These are phyloP conservation scores for Drosophila biarmipes DNA, from an alignment of 1,140 invertebrate species.

Conservation along the genomic window DNA sequence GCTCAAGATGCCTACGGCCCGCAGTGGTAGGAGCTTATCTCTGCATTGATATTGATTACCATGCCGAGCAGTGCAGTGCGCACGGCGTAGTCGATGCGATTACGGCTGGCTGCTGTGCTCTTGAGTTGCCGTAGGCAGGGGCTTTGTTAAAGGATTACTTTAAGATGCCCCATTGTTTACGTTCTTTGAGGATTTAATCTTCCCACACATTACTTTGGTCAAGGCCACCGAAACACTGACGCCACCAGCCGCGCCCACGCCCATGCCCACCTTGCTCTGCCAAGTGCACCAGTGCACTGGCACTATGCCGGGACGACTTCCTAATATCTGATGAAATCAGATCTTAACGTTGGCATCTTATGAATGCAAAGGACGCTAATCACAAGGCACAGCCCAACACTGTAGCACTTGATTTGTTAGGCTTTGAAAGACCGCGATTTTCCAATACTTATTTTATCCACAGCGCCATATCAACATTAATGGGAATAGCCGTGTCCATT, in stretches of 20 bases:
- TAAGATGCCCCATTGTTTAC: conserved; percentile 45
- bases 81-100: conserved; percentile 42
- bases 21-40: conserved; percentile 25
- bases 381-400: background rate
- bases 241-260: background rate
- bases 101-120: conserved; percentile 26
- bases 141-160: conserved; percentile 43
- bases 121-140: conserved; percentile 35
- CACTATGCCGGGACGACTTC: background rate
- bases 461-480: too few species aligned
- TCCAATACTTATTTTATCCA: too few species aligned
- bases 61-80: conserved; percentile 17
- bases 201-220: conserved; percentile 37
- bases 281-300: background rate
- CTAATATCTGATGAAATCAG: conserved; percentile 1
- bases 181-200: conserved; percentile 34
- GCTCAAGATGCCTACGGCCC: conserved; percentile 1
- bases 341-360: background rate
- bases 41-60: conserved; percentile 45
- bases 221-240: conserved; percentile 31
- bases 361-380: background rate
- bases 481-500: too few species aligned
- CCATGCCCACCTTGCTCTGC: conserved; percentile 16
- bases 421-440: too few species aligned
- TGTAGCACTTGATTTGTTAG: too few species aligned